Evolutionary conservation across 2,113 vertebrate genomes (phyloP).

Genomic region (Larimichthys polyactis): DNA sequence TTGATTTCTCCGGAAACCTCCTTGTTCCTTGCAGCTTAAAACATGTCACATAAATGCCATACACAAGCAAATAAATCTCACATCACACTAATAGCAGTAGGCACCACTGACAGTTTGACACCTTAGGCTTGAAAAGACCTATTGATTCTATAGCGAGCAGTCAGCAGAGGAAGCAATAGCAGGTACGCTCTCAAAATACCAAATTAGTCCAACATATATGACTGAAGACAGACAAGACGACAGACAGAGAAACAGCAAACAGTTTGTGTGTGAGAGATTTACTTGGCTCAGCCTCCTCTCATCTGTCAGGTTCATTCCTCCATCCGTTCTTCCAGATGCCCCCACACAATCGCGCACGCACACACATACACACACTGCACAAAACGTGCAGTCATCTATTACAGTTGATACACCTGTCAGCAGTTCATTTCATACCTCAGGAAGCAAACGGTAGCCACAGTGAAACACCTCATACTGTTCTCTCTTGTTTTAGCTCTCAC

Average conservation of each 20-base stretch:
- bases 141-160: neutral
- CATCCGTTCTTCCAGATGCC: conserved; percentile 5
- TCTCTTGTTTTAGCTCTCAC: neutral
- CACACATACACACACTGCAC: neutral
- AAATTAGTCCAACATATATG: conserved; percentile 14
- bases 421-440: conserved; percentile 50
- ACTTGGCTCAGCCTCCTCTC: conserved; percentile 1
- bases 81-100: neutral
- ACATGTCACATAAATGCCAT: neutral
- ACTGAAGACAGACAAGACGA: conserved; percentile 17
- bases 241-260: neutral
- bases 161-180: conserved; percentile 6
- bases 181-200: conserved; percentile 11
- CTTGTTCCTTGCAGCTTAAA: neutral
- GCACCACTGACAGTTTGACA: conserved; percentile 8
- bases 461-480: conserved; percentile 7
- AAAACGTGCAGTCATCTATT: conserved; percentile 47
- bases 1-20: neutral
- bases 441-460: conserved; percentile 36
- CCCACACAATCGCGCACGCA: neutral
- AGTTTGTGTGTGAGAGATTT: conserved; percentile 5
- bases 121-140: neutral
- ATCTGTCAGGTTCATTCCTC: conserved; percentile 3
- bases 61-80: neutral
- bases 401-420: conserved; percentile 55